A percentile compares a stretch with the other conserved stretches of the same genome.
Conservation (phyloP, 2,113 vertebrate genomes). For the Pachypanchax playfairii region DNA sequence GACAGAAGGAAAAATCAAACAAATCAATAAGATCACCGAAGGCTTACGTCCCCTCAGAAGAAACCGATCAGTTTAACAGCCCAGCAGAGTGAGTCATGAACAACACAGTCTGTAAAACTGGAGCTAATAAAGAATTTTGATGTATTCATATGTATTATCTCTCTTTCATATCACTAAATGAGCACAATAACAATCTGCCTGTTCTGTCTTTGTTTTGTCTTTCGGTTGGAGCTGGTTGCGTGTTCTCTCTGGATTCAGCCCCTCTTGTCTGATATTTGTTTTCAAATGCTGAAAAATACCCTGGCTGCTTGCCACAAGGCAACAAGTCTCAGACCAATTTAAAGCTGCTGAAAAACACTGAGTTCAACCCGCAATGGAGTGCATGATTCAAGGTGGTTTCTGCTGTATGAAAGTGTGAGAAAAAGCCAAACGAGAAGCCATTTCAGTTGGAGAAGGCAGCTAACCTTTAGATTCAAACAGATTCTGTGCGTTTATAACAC, state of each 20-base stretch:
- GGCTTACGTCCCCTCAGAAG: constrained; percentile 37
- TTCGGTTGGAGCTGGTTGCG: background rate
- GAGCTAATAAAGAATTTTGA: constrained; percentile 19
- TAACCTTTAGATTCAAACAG: constrained; percentile 40
- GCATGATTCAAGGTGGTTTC: constrained; percentile 32
- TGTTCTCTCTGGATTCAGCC: background rate
- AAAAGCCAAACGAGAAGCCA: constrained; percentile 31
- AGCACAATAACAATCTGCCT: background rate
- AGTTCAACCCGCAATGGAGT: constrained; percentile 31
- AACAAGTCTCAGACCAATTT: constrained; percentile 28
- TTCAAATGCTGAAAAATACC: constrained; percentile 8
- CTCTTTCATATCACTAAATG: constrained; percentile 6
- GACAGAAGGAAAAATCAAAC: constrained; percentile 6
- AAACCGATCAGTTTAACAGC: constrained; percentile 39
- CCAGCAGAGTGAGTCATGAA: constrained; percentile 40
- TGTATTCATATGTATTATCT: background rate
- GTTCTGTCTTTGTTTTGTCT: background rate
- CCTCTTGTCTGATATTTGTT: constrained; percentile 8
- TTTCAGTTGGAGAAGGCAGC: constrained; percentile 25
- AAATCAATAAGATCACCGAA: constrained; percentile 7
- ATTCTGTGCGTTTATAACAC: constrained; percentile 2
- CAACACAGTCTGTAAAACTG: constrained; percentile 25
- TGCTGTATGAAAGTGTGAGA: constrained; percentile 21
- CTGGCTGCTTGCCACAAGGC: constrained; percentile 23
- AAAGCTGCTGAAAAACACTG: constrained; percentile 23